Base-by-base conservation (phyloP, 1,140 invertebrate genomes). In the Battus philenor region DNA sequence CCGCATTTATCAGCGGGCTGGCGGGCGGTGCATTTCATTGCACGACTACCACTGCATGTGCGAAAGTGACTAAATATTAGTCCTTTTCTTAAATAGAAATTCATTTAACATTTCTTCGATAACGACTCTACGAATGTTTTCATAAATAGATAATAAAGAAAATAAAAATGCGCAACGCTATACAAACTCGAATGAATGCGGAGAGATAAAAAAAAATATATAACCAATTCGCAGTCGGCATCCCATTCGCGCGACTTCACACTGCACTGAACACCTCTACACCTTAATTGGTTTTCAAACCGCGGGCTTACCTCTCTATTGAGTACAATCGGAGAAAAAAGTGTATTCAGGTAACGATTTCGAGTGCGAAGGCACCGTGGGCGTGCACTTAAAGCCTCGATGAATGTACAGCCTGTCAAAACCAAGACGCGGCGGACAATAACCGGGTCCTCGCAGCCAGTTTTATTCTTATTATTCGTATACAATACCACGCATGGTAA, bases 271-370 rank as follows among this genome's bases (percentile, higher is more conserved):
- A 54, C 57, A 65, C 55, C 50, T 62, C 55, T 62, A 58, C 44
- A 54, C 36, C 48, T 58, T 68, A 68, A 68, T 68, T 68, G 59
- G 61, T 65, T 68, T 68, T 65, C 54, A 55, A 68, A 58, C 61
- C 56, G 47, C 51, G 36, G 36, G 43, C 44, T 16, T 36, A 20
- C 33, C 31, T 27, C 48, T 59, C 58, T 52, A 65, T 59, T 52
- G 51, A 50, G 38, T 13, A 43, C 27, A 32, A 18, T 45, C 33
- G 44, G 44, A 33, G 22, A 50, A 51, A 54, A 59, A 59, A 55
- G 8, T 34, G 43, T 34, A 53, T 60, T 50, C 31, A 22, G 39
- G 2, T 6, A 20, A 20, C 18, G 6, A 3, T 3, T 2, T 20
- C 20, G 60, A 68, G 64, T n/a, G n/a, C n/a, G 64, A 64, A 64